Evolutionary conservation across 2,113 vertebrate genomes (phyloP).

Genomic region (Lates calcarifer): DNA sequence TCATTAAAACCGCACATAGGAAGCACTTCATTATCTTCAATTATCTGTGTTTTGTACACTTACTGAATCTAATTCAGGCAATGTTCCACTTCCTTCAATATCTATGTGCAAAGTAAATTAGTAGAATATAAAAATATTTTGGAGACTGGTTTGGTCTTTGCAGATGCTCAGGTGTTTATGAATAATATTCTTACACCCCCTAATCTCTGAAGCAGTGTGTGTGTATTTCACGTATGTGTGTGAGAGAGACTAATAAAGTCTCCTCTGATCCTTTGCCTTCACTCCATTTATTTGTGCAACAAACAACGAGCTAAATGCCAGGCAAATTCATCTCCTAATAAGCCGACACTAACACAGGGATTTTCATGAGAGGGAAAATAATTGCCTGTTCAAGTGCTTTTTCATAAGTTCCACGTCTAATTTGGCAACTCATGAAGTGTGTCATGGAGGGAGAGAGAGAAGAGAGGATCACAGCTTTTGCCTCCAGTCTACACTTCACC

Average conservation of each 20-base stretch:
- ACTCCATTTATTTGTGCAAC: constrained; percentile 59
- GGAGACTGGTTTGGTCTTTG: background rate
- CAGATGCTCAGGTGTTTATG: constrained; percentile 23
- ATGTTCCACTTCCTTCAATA: background rate
- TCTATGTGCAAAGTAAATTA: constrained; percentile 3
- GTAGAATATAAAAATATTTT: background rate
- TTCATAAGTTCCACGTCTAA: constrained; percentile 71
- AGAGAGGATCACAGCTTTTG: constrained; percentile 63
- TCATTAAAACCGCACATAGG: too few species aligned
- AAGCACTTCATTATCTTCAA: background rate
- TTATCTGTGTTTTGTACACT: background rate
- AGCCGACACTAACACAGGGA: constrained; percentile 55
- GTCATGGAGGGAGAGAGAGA: constrained; percentile 57
- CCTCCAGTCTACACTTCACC: constrained; percentile 65
- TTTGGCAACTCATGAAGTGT: constrained; percentile 75
- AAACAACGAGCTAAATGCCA: constrained; percentile 71
- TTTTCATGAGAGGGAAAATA: constrained; percentile 64
- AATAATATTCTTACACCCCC: constrained; percentile 8
- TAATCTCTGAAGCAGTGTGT: constrained; percentile 22
- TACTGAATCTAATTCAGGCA: background rate
- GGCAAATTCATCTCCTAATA: constrained; percentile 74
- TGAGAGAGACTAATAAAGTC: constrained; percentile 54
- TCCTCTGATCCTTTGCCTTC: constrained; percentile 42
- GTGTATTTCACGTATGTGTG: constrained; percentile 1
- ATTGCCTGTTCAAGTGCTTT: constrained; percentile 76